Conservation (phyloP, 2,888 invertebrate genomes). For the Fragum fragum region DNA sequence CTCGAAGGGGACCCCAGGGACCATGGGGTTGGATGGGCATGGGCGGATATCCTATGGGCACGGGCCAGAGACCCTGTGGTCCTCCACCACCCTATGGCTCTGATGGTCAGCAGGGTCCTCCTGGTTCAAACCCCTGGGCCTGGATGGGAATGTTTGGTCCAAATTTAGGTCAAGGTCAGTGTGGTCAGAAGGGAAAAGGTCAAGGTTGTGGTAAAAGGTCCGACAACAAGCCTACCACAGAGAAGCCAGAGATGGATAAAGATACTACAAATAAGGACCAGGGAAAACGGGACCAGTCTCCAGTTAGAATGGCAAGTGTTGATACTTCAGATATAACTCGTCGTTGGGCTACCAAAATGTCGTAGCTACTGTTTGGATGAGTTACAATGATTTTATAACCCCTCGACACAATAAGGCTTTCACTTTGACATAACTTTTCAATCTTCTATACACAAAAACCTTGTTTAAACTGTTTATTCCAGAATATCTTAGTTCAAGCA, state of each 20-base stretch:
- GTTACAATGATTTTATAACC: too few relatives aligned
- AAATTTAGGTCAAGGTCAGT: slow-evolving; percentile 11
- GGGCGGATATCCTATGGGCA: slow-evolving; percentile 43
- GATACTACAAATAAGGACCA: slow-evolving; percentile 4
- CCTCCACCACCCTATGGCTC: background rate
- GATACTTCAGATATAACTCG: background rate
- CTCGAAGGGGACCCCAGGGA: slow-evolving; percentile 21
- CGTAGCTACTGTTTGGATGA: too few relatives aligned
- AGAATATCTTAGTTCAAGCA: too few relatives aligned
- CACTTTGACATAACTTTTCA: too few relatives aligned
- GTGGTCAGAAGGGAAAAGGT: slow-evolving; percentile 28
- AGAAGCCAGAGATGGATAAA: slow-evolving; percentile 11
- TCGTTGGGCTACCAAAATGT: too few relatives aligned
- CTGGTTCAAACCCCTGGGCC: slow-evolving; percentile 15
- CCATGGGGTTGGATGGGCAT: slow-evolving; percentile 59
- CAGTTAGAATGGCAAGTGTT: slow-evolving; percentile 40
- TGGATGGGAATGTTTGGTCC: slow-evolving; percentile 18
- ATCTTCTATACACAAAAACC: too few relatives aligned
- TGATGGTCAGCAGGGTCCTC: slow-evolving; percentile 9
- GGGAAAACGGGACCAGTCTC: slow-evolving; percentile 27
- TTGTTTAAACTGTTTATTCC: too few relatives aligned
- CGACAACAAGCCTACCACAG: background rate
- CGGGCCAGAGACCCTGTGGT: slow-evolving; percentile 14
- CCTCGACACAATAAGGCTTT: too few relatives aligned
- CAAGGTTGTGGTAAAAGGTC: slow-evolving; percentile 21